A percentile compares a stretch with the other conserved stretches of the same genome.
Evolutionary conservation across 2,113 vertebrate species (phyloP).

Genomic region (Forbesichthys papilliferus): DNA sequence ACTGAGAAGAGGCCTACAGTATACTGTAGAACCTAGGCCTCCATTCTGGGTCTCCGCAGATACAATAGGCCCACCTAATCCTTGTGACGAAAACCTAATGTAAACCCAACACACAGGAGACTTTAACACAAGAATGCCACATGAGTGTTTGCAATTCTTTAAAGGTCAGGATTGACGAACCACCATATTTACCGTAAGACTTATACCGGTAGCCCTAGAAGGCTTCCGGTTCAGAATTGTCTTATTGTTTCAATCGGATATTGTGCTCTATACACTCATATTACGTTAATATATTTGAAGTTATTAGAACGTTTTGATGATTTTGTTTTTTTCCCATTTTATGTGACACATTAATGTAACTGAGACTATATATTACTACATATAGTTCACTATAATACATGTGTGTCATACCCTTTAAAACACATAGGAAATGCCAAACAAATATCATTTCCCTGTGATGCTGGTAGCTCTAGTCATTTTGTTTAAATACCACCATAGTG

Average conservation of each 20-base stretch:
- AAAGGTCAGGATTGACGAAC: neutral
- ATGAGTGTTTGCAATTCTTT: constrained; percentile 19
- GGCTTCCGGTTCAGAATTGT: no score
- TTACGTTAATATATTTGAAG: neutral
- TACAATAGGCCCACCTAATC: constrained; percentile 43
- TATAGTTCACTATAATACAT: constrained; percentile 37
- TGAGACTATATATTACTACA: constrained; percentile 38
- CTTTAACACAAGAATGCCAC: constrained; percentile 50
- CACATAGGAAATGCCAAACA: constrained; percentile 63
- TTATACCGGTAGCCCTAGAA: no score
- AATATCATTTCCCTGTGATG: constrained; percentile 57
- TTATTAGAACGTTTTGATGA: neutral
- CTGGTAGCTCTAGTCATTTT: constrained; percentile 44
- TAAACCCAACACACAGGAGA: no score
- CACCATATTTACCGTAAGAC: neutral
- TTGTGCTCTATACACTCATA: neutral
- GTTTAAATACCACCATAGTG: constrained; percentile 68
- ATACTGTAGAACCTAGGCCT: constrained; percentile 45
- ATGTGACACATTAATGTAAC: constrained; percentile 26
- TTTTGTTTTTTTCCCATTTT: constrained; percentile 17
- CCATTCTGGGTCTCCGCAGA: constrained; percentile 36
- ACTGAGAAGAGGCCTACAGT: constrained; percentile 40
- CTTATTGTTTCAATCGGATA: neutral
- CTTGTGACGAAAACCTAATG: constrained; percentile 31
- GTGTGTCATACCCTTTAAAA: constrained; percentile 59